phyloP scores from a whole-genome alignment of 2,888 invertebrate species.

The Antitype chi region DNA sequence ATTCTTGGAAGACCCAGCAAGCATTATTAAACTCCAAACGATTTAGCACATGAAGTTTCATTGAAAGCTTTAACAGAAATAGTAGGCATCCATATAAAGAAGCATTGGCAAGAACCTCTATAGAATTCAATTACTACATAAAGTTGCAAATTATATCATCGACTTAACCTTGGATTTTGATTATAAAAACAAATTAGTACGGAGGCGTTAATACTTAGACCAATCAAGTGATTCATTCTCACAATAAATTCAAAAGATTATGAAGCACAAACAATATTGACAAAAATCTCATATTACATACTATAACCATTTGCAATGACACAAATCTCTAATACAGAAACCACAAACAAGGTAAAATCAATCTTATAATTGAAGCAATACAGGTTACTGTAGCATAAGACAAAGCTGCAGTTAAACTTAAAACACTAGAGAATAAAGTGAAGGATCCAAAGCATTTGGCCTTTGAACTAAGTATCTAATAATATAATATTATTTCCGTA shows the following conservation, averaged over 20 bases:
- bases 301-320: conserved; percentile 44
- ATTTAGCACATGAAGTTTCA: neutral
- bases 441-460: conserved; percentile 53
- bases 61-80: too few relatives aligned
- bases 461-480: conserved; percentile 62
- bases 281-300: conserved; percentile 53
- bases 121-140: neutral
- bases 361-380: neutral
- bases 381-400: neutral
- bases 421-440: conserved; percentile 41
- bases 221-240: conserved; percentile 38
- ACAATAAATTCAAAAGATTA: conserved; percentile 34
- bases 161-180: conserved; percentile 17
- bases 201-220: conserved; percentile 24
- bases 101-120: neutral
- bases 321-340: conserved; percentile 27
- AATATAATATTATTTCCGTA: conserved; percentile 60
- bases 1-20: neutral
- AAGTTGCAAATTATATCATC: conserved; percentile 27
- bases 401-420: conserved; percentile 5
- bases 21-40: neutral
- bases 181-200: conserved; percentile 28
- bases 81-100: neutral
- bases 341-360: conserved; percentile 8
- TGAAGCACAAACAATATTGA: conserved; percentile 25